phyloP scores from a whole-genome alignment of 2,888 invertebrate species.

The Sylvicola cinctus region DNA sequence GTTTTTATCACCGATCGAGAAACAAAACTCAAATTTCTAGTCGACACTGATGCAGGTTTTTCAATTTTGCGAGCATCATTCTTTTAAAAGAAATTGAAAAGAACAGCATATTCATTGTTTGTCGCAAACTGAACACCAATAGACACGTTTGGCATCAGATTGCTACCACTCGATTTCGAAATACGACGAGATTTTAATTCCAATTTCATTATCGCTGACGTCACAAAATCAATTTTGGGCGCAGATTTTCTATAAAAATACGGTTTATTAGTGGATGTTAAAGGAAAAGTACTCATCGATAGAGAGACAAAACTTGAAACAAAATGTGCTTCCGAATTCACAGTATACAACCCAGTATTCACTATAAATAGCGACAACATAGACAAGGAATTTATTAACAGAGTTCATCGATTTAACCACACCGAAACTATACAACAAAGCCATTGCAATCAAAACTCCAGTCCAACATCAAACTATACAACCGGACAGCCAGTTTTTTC shows the following conservation, averaged over 20 bases:
- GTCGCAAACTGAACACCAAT: conserved; percentile 7
- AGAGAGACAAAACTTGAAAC: neutral
- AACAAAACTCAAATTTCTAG: neutral
- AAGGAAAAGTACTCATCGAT: neutral
- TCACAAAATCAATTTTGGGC: conserved; percentile 6
- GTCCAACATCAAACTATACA: no score
- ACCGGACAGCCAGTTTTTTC: no score
- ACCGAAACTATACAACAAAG: no score
- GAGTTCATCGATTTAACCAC: no score
- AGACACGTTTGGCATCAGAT: conserved; percentile 4
- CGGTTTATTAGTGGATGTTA: conserved; percentile 2
- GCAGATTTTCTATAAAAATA: conserved; percentile 7
- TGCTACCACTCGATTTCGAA: conserved; percentile 5
- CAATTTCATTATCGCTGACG: conserved; percentile 5
- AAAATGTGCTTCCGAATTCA: no score
- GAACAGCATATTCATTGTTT: neutral
- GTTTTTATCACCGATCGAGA: neutral
- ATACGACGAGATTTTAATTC: conserved; percentile 4
- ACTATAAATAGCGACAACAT: no score
- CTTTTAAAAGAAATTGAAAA: neutral
- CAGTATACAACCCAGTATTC: no score
- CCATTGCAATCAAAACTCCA: no score
- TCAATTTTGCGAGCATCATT: neutral
- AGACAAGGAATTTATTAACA: no score
- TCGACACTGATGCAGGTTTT: neutral